Evolutionary conservation across 2,888 invertebrate genomes (phyloP), one percentile per base, ranked within the genome.

Genomic region (Folsomia candida): DNA sequence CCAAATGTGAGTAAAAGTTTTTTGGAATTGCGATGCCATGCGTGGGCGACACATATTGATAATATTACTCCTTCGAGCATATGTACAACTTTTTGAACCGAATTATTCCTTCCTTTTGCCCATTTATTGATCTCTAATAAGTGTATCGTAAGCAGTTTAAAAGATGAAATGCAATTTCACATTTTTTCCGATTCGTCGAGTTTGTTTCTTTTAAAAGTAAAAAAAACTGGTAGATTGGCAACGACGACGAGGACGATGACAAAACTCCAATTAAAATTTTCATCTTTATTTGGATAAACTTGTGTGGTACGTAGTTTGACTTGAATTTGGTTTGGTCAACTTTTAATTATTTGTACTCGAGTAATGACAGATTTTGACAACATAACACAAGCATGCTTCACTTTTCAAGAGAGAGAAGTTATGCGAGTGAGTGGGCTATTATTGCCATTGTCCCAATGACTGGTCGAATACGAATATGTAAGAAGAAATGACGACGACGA

Each of bases 281-380:
- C 37, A 37, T 37, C 37, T 37, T 37, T 37, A 37, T 37, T 37
- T 37, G 37, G 37, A 37, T 37, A 37, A 37, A 37, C 6, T 37
- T 37, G 37, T 37, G 37, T 37, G 4, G 4, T 37, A 37, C 37
- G 14, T 14, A 37, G 37, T 9, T 37, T 37, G 14, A 37, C 4
- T 37, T 54, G 22, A 22, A 54, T 22, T 54, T 54, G 20, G 18
- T 54, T 54, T 54, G 54, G 54, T 54, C 54, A 54, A 54, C 18
- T 54, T 18, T 54, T 54, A 54, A 54, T 54, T 54, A 20, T 54
- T 54, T 54, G 54, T 54, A 22, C 18, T 54, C 18, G n/a, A 20
- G 22, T 54, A 54, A 54, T 54, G 54, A 54, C 54, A 54, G 54
- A 14, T 54, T 54, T 54, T 54, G 54, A 54, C 54, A 54, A 54